phyloP scores from a whole-genome alignment of 2,113 vertebrate genomes.

The Eulacestoma nigropectus region DNA sequence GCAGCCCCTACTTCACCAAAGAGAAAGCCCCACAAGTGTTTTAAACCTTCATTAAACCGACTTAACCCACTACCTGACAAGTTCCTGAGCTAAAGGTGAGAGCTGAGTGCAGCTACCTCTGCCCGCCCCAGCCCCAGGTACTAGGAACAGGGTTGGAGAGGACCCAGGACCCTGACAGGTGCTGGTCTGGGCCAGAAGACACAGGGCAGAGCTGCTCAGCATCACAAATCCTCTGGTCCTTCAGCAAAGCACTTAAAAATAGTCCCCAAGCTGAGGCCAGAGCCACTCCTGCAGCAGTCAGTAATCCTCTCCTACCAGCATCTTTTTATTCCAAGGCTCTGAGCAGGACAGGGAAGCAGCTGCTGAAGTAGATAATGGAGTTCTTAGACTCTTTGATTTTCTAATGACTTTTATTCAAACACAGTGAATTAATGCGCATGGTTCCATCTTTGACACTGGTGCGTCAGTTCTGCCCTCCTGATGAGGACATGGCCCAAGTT shows the following conservation, averaged over 20 bases:
- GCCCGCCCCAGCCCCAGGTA: rapidly evolving
- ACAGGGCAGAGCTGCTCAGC: neutral
- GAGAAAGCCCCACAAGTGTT: neutral
- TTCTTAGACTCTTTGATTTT: conserved; percentile 43
- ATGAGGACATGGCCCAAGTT: neutral
- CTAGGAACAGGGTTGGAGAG: neutral
- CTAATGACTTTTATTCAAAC: conserved; percentile 2
- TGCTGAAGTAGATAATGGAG: conserved; percentile 15
- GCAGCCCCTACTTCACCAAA: neutral
- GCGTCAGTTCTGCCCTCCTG: conserved; percentile 3
- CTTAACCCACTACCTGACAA: rapidly evolving
- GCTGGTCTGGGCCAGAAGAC: neutral
- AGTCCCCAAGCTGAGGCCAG: rapidly evolving
- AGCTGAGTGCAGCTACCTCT: neutral
- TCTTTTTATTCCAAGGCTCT: neutral
- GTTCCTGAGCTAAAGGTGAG: neutral
- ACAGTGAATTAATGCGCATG: neutral
- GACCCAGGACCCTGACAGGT: rapidly evolving
- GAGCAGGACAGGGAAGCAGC: neutral
- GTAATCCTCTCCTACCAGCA: neutral
- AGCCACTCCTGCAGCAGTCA: rapidly evolving
- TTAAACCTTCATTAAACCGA: neutral
- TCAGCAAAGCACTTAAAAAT: neutral
- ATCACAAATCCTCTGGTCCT: neutral
- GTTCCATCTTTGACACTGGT: neutral